Evolutionary conservation across 2,113 vertebrate genomes (phyloP).

Genomic region (Lepisosteus oculatus): DNA sequence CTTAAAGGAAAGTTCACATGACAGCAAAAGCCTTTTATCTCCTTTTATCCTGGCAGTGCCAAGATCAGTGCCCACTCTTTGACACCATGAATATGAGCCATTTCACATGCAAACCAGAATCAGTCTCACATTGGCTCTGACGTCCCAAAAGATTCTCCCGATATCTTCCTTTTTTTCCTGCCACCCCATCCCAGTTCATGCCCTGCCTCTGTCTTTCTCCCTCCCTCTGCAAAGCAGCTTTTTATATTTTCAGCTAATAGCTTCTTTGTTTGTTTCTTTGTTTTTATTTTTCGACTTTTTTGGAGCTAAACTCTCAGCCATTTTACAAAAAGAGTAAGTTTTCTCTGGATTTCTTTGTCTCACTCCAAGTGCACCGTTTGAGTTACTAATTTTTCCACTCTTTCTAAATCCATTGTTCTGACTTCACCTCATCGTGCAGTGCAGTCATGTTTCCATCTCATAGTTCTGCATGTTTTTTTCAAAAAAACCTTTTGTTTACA

Average conservation of each 20-base stretch:
- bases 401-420: not conserved
- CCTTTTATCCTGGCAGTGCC: no score
- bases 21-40: no score
- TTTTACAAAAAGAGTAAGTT: conserved; percentile 73
- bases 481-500: not conserved
- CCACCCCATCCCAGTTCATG: not conserved
- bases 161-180: no score
- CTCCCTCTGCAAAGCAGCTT: conserved; percentile 18
- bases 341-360: conserved; percentile 32
- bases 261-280: conserved; percentile 54
- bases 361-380: conserved; percentile 26
- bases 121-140: no score
- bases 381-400: conserved; percentile 21
- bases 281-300: conserved; percentile 49
- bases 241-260: conserved; percentile 58
- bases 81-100: no score
- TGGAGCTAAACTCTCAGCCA: conserved; percentile 70
- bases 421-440: conserved; percentile 8
- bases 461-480: not conserved
- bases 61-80: no score
- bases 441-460: conserved; percentile 2
- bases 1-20: no score
- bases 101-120: no score
- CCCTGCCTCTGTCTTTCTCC: not conserved
- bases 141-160: no score